Conservation (phyloP, 2,797 vertebrate genomes). For the Falco peregrinus region DNA sequence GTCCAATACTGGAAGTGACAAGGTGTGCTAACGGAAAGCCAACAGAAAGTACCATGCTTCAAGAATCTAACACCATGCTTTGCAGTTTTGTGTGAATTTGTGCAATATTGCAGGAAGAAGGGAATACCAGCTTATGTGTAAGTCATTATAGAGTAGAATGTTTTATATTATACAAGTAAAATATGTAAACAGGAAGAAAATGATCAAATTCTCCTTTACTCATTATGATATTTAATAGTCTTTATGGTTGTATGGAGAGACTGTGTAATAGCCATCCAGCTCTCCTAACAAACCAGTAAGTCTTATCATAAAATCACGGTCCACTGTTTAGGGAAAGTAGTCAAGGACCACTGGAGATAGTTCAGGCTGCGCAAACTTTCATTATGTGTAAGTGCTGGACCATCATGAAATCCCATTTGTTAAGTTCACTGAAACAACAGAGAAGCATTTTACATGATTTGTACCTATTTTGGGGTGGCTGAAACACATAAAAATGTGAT, state of each 20-base stretch:
- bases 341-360: background rate
- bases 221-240: background rate
- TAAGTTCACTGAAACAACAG: slow-evolving; percentile 9
- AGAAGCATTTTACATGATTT: slow-evolving; percentile 1
- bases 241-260: background rate
- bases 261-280: background rate
- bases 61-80: background rate
- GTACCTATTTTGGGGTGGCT: background rate
- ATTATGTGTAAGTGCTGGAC: background rate
- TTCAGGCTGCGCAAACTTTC: background rate
- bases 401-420: background rate
- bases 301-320: background rate
- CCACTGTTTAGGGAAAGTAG: background rate
- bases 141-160: background rate
- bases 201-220: background rate
- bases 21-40: background rate
- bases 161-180: background rate
- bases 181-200: background rate
- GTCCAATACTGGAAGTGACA: background rate
- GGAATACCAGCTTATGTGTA: no score
- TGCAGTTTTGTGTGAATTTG: background rate
- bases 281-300: background rate
- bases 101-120: background rate
- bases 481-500: background rate
- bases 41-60: background rate